These are phyloP conservation scores for Arbacia lixula DNA, from an alignment of 53 echinoderm and acorn worm genomes.

Conservation along the genomic window DNA sequence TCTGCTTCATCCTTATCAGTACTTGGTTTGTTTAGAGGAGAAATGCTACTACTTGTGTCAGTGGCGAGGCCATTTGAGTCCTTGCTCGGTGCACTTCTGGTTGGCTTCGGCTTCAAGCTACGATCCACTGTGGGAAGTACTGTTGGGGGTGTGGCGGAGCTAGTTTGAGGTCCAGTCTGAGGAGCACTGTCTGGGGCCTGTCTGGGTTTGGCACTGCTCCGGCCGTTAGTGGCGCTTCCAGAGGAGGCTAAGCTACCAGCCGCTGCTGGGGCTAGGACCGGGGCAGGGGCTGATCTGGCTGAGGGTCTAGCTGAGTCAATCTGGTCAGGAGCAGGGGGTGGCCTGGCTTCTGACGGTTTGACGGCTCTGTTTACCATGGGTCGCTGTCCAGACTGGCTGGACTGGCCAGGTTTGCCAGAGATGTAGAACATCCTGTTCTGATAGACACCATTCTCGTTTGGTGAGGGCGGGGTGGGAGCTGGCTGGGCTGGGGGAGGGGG, in stretches of 20 bases:
- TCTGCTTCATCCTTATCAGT: not conserved
- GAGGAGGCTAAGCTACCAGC: too few species aligned
- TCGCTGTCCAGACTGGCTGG: not conserved
- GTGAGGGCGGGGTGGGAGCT: not conserved
- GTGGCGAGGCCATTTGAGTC: not conserved
- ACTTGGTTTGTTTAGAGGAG: not conserved
- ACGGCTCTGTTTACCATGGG: slow-evolving; percentile 47
- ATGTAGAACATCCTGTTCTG: slow-evolving; percentile 51
- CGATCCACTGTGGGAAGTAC: slow-evolving; percentile 42
- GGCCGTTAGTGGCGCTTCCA: not conserved
- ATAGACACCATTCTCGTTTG: slow-evolving; percentile 2
- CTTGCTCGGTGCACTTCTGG: not conserved
- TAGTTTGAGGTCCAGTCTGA: not conserved
- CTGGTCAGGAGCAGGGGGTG: slow-evolving; percentile 9
- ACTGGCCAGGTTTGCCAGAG: slow-evolving; percentile 22
- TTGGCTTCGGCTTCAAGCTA: slow-evolving; percentile 53
- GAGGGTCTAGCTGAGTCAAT: slow-evolving; percentile 5
- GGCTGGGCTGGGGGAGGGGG: slow-evolving; percentile 13
- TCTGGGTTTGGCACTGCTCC: not conserved
- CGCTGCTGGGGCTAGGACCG: not conserved
- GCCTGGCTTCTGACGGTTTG: slow-evolving; percentile 20
- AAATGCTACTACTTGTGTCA: not conserved
- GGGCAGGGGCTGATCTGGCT: slow-evolving; percentile 8
- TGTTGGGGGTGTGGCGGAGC: not conserved
- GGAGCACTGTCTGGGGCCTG: not conserved